Percentiles rank a stretch among this genome's conserved stretches.
phyloP scores from a whole-genome alignment of 2,797 vertebrate genomes.

The Aulostomus chinensis region DNA sequence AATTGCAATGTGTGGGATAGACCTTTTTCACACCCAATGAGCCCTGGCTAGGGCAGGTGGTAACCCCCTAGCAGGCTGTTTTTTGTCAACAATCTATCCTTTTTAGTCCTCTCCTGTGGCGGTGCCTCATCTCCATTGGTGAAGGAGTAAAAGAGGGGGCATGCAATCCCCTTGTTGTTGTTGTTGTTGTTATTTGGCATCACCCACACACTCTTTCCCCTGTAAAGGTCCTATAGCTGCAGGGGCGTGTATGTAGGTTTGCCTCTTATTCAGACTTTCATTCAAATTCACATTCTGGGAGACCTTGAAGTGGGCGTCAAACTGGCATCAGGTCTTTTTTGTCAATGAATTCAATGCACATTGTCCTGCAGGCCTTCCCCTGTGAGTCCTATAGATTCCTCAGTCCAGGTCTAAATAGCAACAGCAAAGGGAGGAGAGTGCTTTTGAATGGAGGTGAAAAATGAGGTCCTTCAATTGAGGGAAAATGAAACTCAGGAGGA shows the following conservation, averaged over 20 bases:
- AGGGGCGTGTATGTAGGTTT: conserved; percentile 79
- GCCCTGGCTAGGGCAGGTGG: conserved; percentile 37
- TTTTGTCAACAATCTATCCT: conserved; percentile 70
- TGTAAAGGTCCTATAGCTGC: conserved; percentile 66
- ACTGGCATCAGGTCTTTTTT: conserved; percentile 72
- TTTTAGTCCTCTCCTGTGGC: conserved; percentile 61
- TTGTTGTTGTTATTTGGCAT: conserved; percentile 70
- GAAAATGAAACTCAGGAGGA: conserved; percentile 48
- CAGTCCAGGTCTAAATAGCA: conserved; percentile 43
- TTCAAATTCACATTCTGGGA: conserved; percentile 81
- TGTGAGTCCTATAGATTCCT: conserved; percentile 60
- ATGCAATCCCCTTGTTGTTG: conserved; percentile 62
- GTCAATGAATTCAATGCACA: conserved; percentile 63
- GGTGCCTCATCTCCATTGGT: conserved; percentile 57
- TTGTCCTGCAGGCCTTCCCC: conserved; percentile 69
- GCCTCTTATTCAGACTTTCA: conserved; percentile 80
- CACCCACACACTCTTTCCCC: conserved; percentile 67
- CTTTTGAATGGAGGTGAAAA: conserved; percentile 68
- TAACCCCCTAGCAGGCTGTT: conserved; percentile 54
- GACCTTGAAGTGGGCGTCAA: conserved; percentile 78
- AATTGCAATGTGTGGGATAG: conserved; percentile 73
- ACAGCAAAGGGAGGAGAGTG: conserved; percentile 52
- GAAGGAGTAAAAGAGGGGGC: conserved; percentile 52
- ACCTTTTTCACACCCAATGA: conserved; percentile 66
- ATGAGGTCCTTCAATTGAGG: conserved; percentile 50